Evolutionary conservation across 2,797 vertebrate genomes (phyloP).

Genomic region (Aselliscus stoliczkanus): DNA sequence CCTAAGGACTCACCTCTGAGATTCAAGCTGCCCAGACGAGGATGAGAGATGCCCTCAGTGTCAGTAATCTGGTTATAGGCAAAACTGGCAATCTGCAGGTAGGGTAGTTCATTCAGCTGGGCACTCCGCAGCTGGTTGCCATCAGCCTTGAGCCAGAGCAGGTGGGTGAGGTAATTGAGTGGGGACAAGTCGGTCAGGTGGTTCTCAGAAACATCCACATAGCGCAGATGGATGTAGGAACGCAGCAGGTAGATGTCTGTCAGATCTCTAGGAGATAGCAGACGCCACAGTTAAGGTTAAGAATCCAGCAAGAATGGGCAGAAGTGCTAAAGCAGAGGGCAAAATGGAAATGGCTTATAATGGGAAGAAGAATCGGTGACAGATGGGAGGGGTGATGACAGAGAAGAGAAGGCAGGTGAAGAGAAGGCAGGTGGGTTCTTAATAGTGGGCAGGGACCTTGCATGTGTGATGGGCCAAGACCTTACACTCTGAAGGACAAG

Average conservation of each 20-base stretch:
- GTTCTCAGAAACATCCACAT: slow-evolving; percentile 93
- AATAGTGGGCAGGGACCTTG: background rate
- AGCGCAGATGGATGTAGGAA: slow-evolving; percentile 90
- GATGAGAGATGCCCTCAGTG: slow-evolving; percentile 84
- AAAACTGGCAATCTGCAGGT: slow-evolving; percentile 91
- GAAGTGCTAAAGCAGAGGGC: background rate
- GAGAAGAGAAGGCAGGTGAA: too few relatives aligned
- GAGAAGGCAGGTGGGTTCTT: background rate
- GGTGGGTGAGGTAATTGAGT: slow-evolving; percentile 86
- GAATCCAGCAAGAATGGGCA: background rate
- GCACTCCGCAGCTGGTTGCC: slow-evolving; percentile 85
- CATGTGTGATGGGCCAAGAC: background rate
- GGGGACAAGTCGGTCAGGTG: slow-evolving; percentile 88
- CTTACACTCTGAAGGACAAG: background rate
- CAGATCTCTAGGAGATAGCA: slow-evolving; percentile 81
- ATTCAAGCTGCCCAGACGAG: slow-evolving; percentile 86
- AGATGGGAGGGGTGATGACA: background rate
- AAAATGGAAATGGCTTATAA: background rate
- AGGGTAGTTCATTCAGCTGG: slow-evolving; percentile 84
- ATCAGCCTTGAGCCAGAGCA: slow-evolving; percentile 94
- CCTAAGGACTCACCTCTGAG: slow-evolving; percentile 85
- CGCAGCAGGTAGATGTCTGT: slow-evolving; percentile 87
- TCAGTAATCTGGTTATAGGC: slow-evolving; percentile 85
- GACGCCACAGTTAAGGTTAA: background rate
- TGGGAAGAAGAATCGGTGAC: background rate